phyloP scores from a whole-genome alignment of 1,140 invertebrate genomes.

The Heliconius congener region DNA sequence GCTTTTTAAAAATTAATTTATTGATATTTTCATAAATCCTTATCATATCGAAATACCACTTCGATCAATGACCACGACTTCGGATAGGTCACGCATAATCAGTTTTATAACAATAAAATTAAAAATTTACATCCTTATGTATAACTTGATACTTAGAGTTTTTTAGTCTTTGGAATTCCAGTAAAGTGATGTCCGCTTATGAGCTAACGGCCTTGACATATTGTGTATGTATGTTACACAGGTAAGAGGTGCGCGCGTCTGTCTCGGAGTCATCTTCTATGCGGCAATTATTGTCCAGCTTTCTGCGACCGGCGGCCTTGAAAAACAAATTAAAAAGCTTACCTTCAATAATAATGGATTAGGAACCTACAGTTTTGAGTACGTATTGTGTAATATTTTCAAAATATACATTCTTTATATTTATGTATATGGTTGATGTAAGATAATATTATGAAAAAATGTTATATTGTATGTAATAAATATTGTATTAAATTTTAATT shows the following conservation, averaged over 20 bases:
- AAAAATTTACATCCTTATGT: conserved; percentile 30
- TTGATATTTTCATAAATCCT: background rate
- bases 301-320: conserved; percentile 39
- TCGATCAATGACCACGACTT: conserved; percentile 11
- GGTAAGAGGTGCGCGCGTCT: conserved; percentile 53
- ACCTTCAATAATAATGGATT: conserved; percentile 64
- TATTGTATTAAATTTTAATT: background rate
- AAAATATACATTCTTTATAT: background rate
- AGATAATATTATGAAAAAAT: too few relatives aligned
- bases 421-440: too few relatives aligned
- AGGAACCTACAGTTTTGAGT: conserved; percentile 73
- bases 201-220: conserved; percentile 60
- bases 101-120: conserved; percentile 17
- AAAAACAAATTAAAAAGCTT: conserved; percentile 55
- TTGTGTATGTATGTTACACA: conserved; percentile 51
- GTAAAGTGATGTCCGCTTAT: conserved; percentile 36
- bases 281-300: conserved; percentile 41
- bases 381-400: conserved; percentile 46
- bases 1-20: too few relatives aligned
- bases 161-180: conserved; percentile 43
- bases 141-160: conserved; percentile 4
- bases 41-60: conserved; percentile 7
- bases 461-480: background rate
- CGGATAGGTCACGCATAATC: conserved; percentile 21
- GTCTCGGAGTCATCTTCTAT: conserved; percentile 44